Conservation (phyloP, 2,113 vertebrate genomes). For the Saguinus midas region DNA sequence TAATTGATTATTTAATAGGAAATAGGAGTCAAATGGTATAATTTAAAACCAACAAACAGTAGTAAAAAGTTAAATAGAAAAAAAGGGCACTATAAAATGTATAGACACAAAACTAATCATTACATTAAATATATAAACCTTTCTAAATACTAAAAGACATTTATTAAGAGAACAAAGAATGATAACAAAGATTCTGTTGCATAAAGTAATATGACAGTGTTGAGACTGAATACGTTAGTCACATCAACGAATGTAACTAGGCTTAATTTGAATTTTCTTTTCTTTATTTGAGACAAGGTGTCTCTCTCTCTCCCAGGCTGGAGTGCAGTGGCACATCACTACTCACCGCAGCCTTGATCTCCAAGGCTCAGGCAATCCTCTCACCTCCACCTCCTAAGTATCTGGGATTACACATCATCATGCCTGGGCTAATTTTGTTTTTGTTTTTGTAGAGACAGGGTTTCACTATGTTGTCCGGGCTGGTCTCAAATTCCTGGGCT, state of each 20-base stretch:
- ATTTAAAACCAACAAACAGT: not conserved
- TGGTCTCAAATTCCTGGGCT: too few relatives aligned
- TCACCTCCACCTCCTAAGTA: too few relatives aligned
- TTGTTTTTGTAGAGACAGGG: too few relatives aligned
- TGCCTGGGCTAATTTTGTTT: too few relatives aligned
- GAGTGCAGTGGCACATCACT: too few relatives aligned
- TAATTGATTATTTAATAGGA: not conserved
- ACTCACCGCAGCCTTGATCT: too few relatives aligned
- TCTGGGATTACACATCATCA: too few relatives aligned
- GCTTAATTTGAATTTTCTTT: not conserved
- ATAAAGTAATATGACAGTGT: not conserved
- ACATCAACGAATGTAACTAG: not conserved
- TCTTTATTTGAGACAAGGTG: too few relatives aligned
- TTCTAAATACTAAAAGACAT: not conserved
- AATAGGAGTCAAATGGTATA: not conserved
- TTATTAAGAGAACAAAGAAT: not conserved
- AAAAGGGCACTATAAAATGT: not conserved
- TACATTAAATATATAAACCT: not conserved
- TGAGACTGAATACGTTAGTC: not conserved
- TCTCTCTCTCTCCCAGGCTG: too few relatives aligned
- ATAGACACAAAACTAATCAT: not conserved
- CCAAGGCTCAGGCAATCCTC: too few relatives aligned
- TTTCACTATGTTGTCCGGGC: too few relatives aligned
- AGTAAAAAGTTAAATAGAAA: not conserved
- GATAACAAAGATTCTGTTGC: not conserved